Base-by-base conservation (phyloP, 2,888 invertebrate genomes). In the Watsonalla cultraria region DNA sequence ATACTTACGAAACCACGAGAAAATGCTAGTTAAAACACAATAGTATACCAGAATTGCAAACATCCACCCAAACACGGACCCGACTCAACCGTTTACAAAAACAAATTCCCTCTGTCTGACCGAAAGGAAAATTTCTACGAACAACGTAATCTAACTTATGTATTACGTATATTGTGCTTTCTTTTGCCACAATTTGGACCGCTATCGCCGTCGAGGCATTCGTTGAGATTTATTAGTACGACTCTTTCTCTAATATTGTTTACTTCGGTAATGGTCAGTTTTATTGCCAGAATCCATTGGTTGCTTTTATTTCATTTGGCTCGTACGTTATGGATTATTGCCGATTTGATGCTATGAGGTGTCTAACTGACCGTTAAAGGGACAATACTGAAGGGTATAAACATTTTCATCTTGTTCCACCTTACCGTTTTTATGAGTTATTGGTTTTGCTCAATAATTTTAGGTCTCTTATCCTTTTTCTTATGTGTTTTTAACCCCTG, bases 201-300 rank as follows among this genome's bases (percentile, higher is more conserved):
- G 77, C 78, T 78, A 80, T 83, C 82, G 80, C 78, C 70, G 74
- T 70, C 69, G 68, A 73, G 77, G 77, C 82, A 82, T 86, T 86
- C 69, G 64, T 65, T 58, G 67, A 79, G 84, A 90, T 90, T 88
- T 89, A 88, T 83, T 68, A 73, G 76, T 65, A 72, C 66, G 82
- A 80, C 76, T 84, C 79, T 76, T 79, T 81, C 76, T 76, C 78
- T 87, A 84, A 89, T 89, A 87, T 85, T 89, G 87, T 89, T 89
- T 86, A 86, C 86, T 87, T 80, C 74, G 66, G 83, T 85, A 86
- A 68, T 66, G 84, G 84, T 79, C 83, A 84, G 72, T 80, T 83
- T 84, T 86, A 83, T 83, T 81, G 80, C 78, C 61, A 61, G 76
- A 73, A 80, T 81, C 79, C 80, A 76, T 81, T 73, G 69, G 66